phyloP scores from a whole-genome alignment of 2,797 vertebrate genomes.

The Calcarius lapponicus region DNA sequence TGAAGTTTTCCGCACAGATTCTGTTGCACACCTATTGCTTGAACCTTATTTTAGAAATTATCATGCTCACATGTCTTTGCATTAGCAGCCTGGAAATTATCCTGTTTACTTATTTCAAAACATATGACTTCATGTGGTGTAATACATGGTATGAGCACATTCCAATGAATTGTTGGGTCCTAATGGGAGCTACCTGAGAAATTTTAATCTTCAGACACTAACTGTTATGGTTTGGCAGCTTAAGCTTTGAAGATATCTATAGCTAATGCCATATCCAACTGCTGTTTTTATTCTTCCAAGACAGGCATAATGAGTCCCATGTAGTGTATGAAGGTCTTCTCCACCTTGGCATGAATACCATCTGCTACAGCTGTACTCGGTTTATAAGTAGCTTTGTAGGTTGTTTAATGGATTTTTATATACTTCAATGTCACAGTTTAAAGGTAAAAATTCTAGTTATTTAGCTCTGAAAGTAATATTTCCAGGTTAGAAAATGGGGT shows the following conservation, averaged over 20 bases:
- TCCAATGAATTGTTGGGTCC: neutral
- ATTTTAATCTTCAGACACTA: neutral
- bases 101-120: neutral
- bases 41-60: neutral
- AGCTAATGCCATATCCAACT: neutral
- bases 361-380: neutral
- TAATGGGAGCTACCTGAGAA: conserved; percentile 18
- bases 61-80: neutral
- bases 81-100: neutral
- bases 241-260: neutral
- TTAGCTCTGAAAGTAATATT: neutral
- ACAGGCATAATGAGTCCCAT: neutral
- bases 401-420: neutral
- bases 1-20: neutral
- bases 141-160: neutral
- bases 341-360: neutral
- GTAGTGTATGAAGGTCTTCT: neutral
- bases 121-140: neutral
- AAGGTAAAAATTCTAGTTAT: neutral
- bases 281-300: conserved; percentile 3
- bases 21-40: neutral
- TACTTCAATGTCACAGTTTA: neutral
- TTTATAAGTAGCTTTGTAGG: neutral
- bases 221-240: neutral
- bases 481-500: neutral